Conservation (phyloP, 2,797 vertebrate genomes). For the Prunella strophiata region DNA sequence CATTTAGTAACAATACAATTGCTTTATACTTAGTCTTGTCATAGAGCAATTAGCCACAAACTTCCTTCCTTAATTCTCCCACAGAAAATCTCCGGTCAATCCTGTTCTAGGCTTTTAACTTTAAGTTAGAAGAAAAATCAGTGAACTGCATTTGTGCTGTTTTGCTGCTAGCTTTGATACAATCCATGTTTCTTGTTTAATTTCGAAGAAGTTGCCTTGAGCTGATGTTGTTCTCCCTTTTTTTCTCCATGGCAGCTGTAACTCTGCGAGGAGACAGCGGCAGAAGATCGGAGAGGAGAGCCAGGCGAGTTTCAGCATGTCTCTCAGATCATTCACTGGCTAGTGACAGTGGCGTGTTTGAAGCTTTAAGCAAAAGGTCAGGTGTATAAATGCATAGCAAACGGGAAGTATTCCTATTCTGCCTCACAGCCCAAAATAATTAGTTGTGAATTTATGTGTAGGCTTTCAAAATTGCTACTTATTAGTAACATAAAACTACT, state of each 20-base stretch:
- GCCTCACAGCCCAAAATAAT: background rate
- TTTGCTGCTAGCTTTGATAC: background rate
- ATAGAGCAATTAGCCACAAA: background rate
- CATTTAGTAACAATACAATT: constrained; percentile 3
- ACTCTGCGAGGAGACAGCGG: constrained; percentile 89
- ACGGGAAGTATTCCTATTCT: constrained; percentile 64
- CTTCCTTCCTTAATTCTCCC: constrained; percentile 9
- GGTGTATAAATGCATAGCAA: constrained; percentile 70
- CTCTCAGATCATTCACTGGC: constrained; percentile 94
- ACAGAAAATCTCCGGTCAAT: background rate
- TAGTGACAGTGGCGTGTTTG: constrained; percentile 97
- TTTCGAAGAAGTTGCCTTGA: background rate
- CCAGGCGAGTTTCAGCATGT: constrained; percentile 89
- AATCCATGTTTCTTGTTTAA: background rate
- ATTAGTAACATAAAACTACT: background rate
- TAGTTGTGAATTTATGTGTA: background rate
- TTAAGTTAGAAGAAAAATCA: background rate
- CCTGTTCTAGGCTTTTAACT: background rate
- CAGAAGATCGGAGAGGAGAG: constrained; percentile 86
- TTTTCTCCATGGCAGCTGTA: constrained; percentile 80
- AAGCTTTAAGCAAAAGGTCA: constrained; percentile 95
- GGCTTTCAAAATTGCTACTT: background rate
- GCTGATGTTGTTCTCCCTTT: constrained; percentile 2
- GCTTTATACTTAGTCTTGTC: background rate
- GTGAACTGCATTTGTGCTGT: background rate